phyloP scores from a whole-genome alignment of 2,113 vertebrate genomes.

The Scatophagus argus region DNA sequence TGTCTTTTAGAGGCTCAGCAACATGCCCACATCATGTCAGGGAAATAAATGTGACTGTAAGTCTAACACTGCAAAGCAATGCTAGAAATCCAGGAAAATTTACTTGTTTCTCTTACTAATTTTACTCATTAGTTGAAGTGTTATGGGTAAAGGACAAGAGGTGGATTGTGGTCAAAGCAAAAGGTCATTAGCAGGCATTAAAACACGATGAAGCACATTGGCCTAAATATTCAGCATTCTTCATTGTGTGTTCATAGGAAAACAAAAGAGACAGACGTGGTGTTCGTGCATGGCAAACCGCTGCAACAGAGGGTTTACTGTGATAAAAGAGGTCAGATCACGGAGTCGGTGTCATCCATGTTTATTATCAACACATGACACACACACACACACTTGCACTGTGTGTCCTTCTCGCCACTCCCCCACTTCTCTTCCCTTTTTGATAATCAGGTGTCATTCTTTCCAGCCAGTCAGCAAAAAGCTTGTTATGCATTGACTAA shows the following conservation, averaged over 20 bases:
- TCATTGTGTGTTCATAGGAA: neutral
- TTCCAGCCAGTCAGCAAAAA: conserved; percentile 40
- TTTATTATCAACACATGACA: conserved; percentile 65
- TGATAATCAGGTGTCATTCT: neutral
- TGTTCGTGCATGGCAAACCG: neutral
- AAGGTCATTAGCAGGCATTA: neutral
- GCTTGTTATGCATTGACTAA: neutral
- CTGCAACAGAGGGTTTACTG: conserved; percentile 15
- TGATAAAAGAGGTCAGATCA: conserved; percentile 47
- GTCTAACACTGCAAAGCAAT: neutral
- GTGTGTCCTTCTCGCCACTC: neutral
- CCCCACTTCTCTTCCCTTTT: neutral
- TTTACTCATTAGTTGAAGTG: neutral
- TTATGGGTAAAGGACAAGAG: neutral
- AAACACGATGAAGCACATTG: neutral
- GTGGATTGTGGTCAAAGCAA: neutral
- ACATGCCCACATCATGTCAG: no score
- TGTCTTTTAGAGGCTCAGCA: no score
- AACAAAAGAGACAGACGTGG: neutral
- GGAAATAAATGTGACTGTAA: no score
- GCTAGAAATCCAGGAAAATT: neutral
- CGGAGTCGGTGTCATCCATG: conserved; percentile 12
- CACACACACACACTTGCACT: conserved; percentile 54
- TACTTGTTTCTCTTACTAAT: no score
- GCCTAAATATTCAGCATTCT: neutral